Conservation (phyloP, 2,888 invertebrate genomes). For the Eulithis prunata region DNA sequence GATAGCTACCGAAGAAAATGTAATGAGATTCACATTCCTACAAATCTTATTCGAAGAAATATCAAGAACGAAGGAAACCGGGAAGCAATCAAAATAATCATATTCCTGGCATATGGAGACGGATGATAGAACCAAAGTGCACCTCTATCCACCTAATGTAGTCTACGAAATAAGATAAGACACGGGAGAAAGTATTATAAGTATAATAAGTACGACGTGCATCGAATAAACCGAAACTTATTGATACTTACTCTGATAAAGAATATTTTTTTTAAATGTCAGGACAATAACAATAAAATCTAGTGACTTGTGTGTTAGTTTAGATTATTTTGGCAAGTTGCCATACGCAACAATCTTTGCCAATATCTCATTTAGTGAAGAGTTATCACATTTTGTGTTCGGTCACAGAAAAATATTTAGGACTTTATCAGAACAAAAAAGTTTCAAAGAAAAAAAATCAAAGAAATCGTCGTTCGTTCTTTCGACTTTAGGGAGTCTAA, state of each 20-base stretch:
- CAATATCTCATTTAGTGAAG: too few relatives aligned
- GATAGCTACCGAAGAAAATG: conserved; percentile 8
- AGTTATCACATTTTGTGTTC: background rate
- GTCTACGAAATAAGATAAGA: conserved; percentile 24
- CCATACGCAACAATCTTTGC: too few relatives aligned
- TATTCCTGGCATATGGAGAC: conserved; percentile 52
- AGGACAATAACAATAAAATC: too few relatives aligned
- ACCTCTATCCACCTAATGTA: conserved; percentile 39
- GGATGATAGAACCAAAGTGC: conserved; percentile 45
- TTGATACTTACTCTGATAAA: background rate
- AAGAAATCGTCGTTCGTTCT: too few relatives aligned
- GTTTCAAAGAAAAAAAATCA: too few relatives aligned
- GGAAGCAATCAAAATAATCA: conserved; percentile 57
- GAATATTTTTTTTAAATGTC: background rate
- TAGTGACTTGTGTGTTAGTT: too few relatives aligned
- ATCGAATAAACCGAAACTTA: background rate
- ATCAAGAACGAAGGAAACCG: conserved; percentile 34
- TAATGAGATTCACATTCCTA: conserved; percentile 36
- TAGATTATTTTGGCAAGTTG: too few relatives aligned
- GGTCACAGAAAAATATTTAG: too few relatives aligned
- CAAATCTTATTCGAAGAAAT: conserved; percentile 53
- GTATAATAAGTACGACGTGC: background rate
- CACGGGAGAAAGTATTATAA: background rate
- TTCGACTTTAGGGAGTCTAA: too few relatives aligned
- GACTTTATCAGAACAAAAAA: too few relatives aligned